These are phyloP conservation scores for Harmothoe impar DNA, from an alignment of 2,888 invertebrate species.

Conservation along the genomic window DNA sequence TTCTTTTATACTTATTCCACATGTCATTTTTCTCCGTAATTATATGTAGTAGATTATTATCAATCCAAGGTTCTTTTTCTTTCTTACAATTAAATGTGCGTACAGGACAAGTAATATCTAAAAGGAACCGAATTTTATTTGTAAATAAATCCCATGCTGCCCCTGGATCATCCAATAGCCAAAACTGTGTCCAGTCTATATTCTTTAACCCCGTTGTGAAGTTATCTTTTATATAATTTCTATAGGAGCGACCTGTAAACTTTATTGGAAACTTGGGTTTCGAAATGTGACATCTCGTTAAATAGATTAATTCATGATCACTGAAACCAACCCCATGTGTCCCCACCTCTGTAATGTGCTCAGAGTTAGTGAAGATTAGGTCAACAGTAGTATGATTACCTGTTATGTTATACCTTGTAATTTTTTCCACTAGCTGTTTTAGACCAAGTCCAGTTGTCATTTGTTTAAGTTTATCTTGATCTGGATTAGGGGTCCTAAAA, in stretches of 20 bases:
- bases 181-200: background rate
- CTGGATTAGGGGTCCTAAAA: no score
- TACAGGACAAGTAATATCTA: background rate
- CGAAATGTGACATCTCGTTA: background rate
- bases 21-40: background rate
- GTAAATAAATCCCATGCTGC: background rate
- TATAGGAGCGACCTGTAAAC: background rate
- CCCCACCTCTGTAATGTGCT: no score
- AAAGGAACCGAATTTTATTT: background rate
- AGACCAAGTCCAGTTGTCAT: no score
- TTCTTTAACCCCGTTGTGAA: background rate
- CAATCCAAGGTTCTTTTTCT: background rate
- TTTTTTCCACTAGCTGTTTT: no score
- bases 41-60: background rate
- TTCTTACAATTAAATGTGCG: background rate
- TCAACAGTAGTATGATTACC: no score
- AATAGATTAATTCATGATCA: no score
- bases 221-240: background rate
- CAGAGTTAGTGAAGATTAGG: no score
- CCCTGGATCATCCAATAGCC: background rate
- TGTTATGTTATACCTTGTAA: no score
- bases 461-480: no score
- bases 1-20: background rate
- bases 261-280: background rate
- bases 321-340: no score